Conservation (phyloP, 2,888 invertebrate species). For the Sarcophaga rosellei region DNA sequence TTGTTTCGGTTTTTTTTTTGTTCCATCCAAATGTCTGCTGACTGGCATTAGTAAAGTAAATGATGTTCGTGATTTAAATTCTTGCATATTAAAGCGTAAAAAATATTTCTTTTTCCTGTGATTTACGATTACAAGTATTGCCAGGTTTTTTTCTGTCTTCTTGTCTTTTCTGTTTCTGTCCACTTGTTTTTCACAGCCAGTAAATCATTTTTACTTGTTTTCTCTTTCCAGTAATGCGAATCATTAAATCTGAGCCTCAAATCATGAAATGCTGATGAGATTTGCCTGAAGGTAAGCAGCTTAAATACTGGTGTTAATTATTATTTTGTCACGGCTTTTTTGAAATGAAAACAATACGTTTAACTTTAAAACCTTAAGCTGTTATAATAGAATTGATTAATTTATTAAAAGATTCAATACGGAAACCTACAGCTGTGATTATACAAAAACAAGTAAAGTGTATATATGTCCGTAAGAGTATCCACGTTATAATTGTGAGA, state of each 20-base stretch:
- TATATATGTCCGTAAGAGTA: too few species aligned
- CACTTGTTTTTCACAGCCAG: neutral
- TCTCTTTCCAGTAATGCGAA: neutral
- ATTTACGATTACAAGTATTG: conserved; percentile 28
- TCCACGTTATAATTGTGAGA: too few species aligned
- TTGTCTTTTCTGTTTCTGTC: neutral
- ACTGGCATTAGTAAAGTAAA: neutral
- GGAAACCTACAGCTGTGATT: neutral
- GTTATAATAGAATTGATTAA: neutral
- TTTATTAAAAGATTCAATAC: neutral
- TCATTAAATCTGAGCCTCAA: neutral
- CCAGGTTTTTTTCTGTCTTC: conserved; percentile 4
- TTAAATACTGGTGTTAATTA: neutral
- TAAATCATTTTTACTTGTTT: neutral
- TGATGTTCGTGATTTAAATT: conserved; percentile 30
- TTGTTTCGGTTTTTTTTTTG: too few species aligned
- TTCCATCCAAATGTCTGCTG: neutral
- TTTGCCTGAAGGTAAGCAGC: conserved; percentile 20
- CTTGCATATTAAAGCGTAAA: conserved; percentile 1
- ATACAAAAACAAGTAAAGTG: too few species aligned
- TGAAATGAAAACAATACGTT: neutral
- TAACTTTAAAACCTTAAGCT: neutral
- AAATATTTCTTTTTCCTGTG: conserved; percentile 13
- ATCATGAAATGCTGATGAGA: neutral
- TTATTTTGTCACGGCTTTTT: neutral